phyloP scores from a whole-genome alignment of 2,113 vertebrate species.

The Cynocephalus volans region DNA sequence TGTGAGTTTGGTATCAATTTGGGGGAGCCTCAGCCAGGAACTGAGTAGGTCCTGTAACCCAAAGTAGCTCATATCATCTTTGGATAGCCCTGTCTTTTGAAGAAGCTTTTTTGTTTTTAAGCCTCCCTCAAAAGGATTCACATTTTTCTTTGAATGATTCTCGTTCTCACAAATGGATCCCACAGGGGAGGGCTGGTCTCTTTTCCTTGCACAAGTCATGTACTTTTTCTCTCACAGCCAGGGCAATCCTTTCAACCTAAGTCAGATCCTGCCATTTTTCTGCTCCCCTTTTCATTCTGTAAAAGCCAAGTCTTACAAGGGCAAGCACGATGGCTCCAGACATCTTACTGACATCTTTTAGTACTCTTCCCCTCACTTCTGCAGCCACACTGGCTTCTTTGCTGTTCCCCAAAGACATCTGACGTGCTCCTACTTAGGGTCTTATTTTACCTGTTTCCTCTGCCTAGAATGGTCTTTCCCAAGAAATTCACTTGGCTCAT shows the following conservation, averaged over 20 bases:
- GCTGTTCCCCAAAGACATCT: not conserved
- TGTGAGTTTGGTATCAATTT: no score
- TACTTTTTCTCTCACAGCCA: not conserved
- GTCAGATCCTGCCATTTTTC: not conserved
- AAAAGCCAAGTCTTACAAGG: not conserved
- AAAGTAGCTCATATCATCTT: not conserved
- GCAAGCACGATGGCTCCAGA: accelerated
- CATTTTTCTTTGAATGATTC: not conserved
- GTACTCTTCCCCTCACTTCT: not conserved
- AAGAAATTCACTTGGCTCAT: not conserved
- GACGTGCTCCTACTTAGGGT: not conserved
- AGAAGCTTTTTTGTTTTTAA: not conserved
- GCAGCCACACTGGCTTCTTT: not conserved
- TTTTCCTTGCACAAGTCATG: not conserved
- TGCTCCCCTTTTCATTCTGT: not conserved
- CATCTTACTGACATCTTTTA: not conserved
- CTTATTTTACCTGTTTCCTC: not conserved
- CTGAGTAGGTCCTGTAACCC: no score
- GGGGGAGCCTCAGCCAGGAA: no score
- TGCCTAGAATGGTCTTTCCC: not conserved
- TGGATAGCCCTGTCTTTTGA: not conserved
- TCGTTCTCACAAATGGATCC: not conserved
- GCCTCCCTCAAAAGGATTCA: not conserved
- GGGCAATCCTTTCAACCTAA: not conserved
- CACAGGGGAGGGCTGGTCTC: not conserved